Percentiles rank a stretch among this genome's conserved stretches.
Conservation (phyloP, 2,797 vertebrate species). For the Pangasius larnaudii region DNA sequence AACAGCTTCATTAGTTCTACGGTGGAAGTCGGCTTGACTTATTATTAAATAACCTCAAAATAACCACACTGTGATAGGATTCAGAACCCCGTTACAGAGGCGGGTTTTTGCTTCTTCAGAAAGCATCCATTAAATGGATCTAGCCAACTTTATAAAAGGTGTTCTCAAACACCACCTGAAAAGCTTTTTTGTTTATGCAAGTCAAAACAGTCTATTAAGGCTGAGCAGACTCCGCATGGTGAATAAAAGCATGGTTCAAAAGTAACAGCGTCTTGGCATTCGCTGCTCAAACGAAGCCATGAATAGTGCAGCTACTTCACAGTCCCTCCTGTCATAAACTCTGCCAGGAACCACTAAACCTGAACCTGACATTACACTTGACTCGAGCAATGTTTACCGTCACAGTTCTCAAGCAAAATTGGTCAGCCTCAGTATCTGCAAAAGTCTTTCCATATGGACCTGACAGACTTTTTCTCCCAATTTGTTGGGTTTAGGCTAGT, state of each 20-base stretch:
- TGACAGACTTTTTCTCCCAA: neutral
- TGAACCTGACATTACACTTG: constrained; percentile 42
- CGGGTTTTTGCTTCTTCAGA: neutral
- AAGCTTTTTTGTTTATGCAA: neutral
- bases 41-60: neutral
- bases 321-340: constrained; percentile 12
- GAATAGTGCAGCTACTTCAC: constrained; percentile 18
- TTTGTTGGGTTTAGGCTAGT: neutral
- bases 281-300: neutral
- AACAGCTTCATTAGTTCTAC: neutral
- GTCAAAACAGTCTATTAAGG: neutral
- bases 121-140: neutral
- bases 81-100: too few species aligned
- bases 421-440: constrained; percentile 3
- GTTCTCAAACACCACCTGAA: neutral
- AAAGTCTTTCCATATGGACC: constrained; percentile 1
- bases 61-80: neutral
- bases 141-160: neutral
- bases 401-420: constrained; percentile 11
- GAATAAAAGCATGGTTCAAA: neutral
- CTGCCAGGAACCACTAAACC: constrained; percentile 36
- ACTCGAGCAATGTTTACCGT: constrained; percentile 24
- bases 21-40: neutral
- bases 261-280: constrained; percentile 20
- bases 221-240: neutral